phyloP scores from a whole-genome alignment of 2,113 vertebrate species.

The Dendropsophus ebraccatus region DNA sequence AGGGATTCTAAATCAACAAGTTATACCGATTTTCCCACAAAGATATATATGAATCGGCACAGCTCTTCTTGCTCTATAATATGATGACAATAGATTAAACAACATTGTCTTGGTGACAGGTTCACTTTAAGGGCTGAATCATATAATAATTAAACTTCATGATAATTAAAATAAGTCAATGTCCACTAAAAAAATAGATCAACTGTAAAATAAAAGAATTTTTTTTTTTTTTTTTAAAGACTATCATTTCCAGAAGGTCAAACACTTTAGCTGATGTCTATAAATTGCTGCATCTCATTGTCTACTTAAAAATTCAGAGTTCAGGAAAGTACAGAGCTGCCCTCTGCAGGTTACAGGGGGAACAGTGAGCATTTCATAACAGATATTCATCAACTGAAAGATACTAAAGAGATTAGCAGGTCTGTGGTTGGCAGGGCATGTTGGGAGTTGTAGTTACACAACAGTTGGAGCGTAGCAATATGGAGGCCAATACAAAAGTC shows the following conservation, averaged over 20 bases:
- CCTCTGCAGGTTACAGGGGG: neutral
- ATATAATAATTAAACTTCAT: too few species aligned
- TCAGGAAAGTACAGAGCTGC: conserved; percentile 50
- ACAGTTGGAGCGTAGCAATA: neutral
- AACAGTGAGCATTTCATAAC: neutral
- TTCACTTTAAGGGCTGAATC: too few species aligned
- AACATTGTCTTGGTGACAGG: too few species aligned
- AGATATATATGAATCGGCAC: too few species aligned
- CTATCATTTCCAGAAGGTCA: neutral
- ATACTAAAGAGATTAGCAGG: neutral
- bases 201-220: neutral
- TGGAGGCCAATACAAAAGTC: too few species aligned
- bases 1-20: too few species aligned
- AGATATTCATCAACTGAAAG: neutral
- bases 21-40: too few species aligned
- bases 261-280: neutral
- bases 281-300: neutral
- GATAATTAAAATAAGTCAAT: too few species aligned
- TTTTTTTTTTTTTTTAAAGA: neutral
- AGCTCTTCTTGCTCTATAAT: too few species aligned
- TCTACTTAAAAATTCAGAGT: neutral
- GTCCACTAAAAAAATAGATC: too few species aligned
- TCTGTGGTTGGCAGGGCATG: neutral
- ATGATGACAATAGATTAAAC: too few species aligned
- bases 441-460: neutral